Evolutionary conservation across 2,797 vertebrate species (phyloP), one percentile per base, ranked within the genome.

Genomic region (Prionace glauca): DNA sequence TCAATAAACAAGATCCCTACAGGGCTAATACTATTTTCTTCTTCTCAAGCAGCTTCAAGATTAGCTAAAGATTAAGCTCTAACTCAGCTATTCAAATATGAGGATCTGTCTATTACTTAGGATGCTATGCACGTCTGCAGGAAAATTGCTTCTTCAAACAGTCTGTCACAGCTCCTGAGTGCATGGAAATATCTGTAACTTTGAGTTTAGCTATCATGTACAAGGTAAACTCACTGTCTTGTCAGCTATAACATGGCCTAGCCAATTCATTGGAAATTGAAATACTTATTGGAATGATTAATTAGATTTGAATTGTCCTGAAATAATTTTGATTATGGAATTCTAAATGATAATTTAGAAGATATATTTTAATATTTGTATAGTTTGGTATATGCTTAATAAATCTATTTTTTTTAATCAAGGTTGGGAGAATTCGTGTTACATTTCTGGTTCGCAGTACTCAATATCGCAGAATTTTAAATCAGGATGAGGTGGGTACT

Each of bases 381-480:
- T 26, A 94, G 56, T 11, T 45, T 74, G 26, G 9, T 77, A 2
- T 77, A 50, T 69, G 95, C 41, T 86, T 29, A 87, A 62, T 65
- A 22, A 65, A 60, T 87, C 60, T 77, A 95, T 11, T 29, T 95
- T 96, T 97, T 97, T 96, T 97, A 97, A 97, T 97, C 95, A 97
- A 99, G 99, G 97, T 97, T 96, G 98, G 98, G 96, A 98, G 98
- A 97, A 98, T 99, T 96, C 98, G 98, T 96, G 98, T 99, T 97
- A 99, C 99, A 90, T 98, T 99, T 96, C 98, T 99, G 26, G 97
- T 98, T 69, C 98, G 99, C 96, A 99, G 99, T 97, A 99, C 99
- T 22, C 98, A 98, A 96, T 99, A 99, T 97, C 97, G 99, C 97
- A 98, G 98, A 97, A 99, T 99, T 97, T 97, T 99, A 97, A 99